A percentile compares a stretch with the other conserved stretches of the same genome.
These are phyloP conservation scores for Microdon myrmicae DNA, from an alignment of 2,888 invertebrate genomes.

Conservation along the genomic window DNA sequence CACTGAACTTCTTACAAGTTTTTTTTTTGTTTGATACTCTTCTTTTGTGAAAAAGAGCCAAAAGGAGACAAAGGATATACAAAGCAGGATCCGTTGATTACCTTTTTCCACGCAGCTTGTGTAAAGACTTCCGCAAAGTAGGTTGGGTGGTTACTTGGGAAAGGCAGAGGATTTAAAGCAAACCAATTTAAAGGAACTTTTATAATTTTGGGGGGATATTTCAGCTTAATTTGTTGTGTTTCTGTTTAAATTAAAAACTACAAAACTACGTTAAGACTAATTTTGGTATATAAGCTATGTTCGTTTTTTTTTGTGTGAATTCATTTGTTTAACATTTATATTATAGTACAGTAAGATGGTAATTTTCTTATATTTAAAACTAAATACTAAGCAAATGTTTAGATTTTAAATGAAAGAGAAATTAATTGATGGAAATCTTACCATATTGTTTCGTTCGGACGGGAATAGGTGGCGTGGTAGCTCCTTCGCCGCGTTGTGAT, in stretches of 20 bases:
- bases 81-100: constrained; percentile 29
- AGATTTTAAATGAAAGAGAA: constrained; percentile 13
- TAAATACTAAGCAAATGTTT: constrained; percentile 43
- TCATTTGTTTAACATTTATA: constrained; percentile 7
- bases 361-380: constrained; percentile 29
- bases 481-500: constrained; percentile 93
- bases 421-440: constrained; percentile 71
- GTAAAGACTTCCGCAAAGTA: constrained; percentile 6
- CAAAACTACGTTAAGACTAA: constrained; percentile 43
- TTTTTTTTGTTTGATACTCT: constrained; percentile 11
- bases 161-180: constrained; percentile 29
- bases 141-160: neutral
- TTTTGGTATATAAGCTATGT: constrained; percentile 26
- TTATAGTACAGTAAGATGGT: constrained; percentile 9
- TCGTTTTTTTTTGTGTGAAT: constrained; percentile 18
- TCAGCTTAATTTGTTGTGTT: constrained; percentile 9
- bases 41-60: constrained; percentile 4
- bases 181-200: constrained; percentile 34
- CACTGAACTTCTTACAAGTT: no score
- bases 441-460: constrained; percentile 97
- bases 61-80: constrained; percentile 35
- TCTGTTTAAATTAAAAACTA: constrained; percentile 29
- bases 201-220: constrained; percentile 10
- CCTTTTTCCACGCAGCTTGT: constrained; percentile 50
- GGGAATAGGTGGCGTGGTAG: constrained; percentile 92